These are phyloP conservation scores for Anomalospiza imberbis DNA, from an alignment of 2,797 vertebrate species.

Conservation along the genomic window DNA sequence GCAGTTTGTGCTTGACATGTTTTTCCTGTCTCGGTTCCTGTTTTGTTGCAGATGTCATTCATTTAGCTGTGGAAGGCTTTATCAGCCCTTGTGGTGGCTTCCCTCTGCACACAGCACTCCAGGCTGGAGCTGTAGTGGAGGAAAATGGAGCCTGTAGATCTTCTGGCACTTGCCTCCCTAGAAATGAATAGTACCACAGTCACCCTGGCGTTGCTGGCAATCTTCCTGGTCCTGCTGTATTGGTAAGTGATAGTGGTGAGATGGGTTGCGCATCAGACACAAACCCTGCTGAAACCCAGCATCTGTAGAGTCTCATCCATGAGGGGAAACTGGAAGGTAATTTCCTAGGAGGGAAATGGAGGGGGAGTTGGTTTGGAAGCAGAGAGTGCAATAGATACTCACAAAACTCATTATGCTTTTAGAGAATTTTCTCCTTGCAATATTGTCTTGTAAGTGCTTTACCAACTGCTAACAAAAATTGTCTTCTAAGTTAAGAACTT, in stretches of 20 bases:
- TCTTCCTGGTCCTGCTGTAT: slow-evolving; percentile 67
- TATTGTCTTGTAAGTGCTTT: neutral
- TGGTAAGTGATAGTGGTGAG: slow-evolving; percentile 64
- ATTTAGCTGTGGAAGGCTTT: neutral
- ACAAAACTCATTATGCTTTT: neutral
- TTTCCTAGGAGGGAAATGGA: neutral
- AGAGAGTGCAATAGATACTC: neutral
- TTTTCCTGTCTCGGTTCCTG: slow-evolving; percentile 42
- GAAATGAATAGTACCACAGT: slow-evolving; percentile 35
- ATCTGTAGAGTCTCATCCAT: neutral
- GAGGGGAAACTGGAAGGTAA: neutral
- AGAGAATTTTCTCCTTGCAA: neutral
- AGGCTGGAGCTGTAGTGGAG: slow-evolving; percentile 3
- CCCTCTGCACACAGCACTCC: neutral
- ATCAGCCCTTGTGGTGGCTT: neutral
- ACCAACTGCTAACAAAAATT: neutral
- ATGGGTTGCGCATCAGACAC: neutral
- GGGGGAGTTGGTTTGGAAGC: neutral
- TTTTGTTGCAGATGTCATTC: slow-evolving; percentile 35
- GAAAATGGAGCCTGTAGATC: slow-evolving; percentile 58
- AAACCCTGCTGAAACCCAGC: neutral
- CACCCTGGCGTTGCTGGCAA: slow-evolving; percentile 42
- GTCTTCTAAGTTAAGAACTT: neutral
- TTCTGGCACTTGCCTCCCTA: neutral
- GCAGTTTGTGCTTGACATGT: neutral